phyloP scores from a whole-genome alignment of 2,113 vertebrate species.

The Charina bottae region DNA sequence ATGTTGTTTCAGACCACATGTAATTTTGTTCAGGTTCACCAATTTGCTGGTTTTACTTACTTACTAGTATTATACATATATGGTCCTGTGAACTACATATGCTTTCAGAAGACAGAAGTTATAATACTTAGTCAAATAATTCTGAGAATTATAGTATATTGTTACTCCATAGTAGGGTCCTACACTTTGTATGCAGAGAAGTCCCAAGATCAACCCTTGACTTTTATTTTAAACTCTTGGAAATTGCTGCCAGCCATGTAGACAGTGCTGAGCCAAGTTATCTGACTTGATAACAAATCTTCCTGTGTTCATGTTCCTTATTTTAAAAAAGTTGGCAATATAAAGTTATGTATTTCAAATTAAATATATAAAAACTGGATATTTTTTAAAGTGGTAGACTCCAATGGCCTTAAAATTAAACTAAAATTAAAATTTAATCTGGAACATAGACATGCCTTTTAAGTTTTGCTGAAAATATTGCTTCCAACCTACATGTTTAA shows the following conservation, averaged over 20 bases:
- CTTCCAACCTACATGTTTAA: not conserved
- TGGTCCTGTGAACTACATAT: not conserved
- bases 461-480: not conserved
- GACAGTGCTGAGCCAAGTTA: not conserved
- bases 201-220: not conserved
- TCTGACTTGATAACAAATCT: not conserved
- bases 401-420: not conserved
- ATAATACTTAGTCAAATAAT: not conserved
- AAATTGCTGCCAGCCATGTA: not conserved
- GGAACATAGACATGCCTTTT: not conserved
- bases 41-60: not conserved
- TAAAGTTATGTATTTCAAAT: not conserved
- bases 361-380: not conserved
- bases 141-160: not conserved
- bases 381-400: not conserved
- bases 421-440: not conserved
- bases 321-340: not conserved
- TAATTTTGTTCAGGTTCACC: not conserved
- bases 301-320: not conserved
- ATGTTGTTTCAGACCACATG: not conserved
- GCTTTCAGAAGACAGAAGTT: not conserved
- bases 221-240: not conserved
- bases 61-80: not conserved
- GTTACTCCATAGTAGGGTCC: not conserved
- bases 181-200: not conserved